Base-by-base conservation (phyloP, 2,113 vertebrate genomes). In the Pantherophis guttatus region DNA sequence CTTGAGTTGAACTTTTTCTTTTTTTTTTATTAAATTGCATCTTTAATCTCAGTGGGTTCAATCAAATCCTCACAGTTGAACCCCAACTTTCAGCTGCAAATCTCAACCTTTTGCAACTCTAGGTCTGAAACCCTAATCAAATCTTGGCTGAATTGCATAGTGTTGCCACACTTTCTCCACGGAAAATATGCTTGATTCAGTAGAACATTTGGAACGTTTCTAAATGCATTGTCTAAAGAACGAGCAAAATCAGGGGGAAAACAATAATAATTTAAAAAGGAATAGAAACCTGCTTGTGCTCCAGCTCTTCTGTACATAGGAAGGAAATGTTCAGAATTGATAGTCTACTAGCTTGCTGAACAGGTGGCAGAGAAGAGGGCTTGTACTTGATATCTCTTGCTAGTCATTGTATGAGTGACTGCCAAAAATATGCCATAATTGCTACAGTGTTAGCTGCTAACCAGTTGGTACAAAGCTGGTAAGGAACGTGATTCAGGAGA, bases 341-440 rank as follows among this genome's bases (percentile, higher is more conserved):
- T 94, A 94, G 94, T 94, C 89, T 0, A 7, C 13, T 0, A 92
- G 92, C 94, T 95, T 94, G 89, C 0, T 0, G 95, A 96, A 87
- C 96, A 97, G 97, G 94, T 96, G 97, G 96, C 81, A 93, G 89
- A 95, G 96, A 93, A 94, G 86, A 81, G 92, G 92, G 90, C 93
- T 91, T 85, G 92, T 0, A 29, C 86, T 96, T 95, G 95, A 96
- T 95, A 12, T 92, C 92, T 95, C 95, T 96, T 23, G 6, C 95
- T 96, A 94, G 96, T 57, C 19, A 93, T 94, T 96, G 95, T 93
- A 92, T 95, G 94, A 96, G 92, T 92, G 94, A 90, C 96, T 96
- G 96, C 96, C 96, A 97, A 94, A 93, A 96, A n/a, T 89, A 91
- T 95, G 95, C 94, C 95, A 95, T 96, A 96, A 96, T 96, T 95